Conservation (phyloP, 2,113 vertebrate genomes). For the Cepphus grylle region DNA sequence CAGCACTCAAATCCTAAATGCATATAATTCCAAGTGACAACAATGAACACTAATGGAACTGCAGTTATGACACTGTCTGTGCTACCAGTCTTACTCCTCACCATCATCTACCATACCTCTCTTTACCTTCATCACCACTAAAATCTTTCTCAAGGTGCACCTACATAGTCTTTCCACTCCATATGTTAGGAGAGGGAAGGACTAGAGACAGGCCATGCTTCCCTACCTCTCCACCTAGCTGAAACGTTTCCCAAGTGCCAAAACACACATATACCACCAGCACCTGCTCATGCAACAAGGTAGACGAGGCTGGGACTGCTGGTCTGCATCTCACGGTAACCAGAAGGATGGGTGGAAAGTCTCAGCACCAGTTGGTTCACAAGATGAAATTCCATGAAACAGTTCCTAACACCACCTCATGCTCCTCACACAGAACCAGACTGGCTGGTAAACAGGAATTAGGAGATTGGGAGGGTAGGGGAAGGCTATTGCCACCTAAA, state of each 20-base stretch:
- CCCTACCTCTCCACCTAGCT: rapidly evolving
- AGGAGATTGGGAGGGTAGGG: rapidly evolving
- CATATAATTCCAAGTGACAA: neutral
- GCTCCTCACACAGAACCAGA: neutral
- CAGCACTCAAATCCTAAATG: neutral
- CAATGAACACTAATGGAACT: neutral
- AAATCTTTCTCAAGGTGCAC: neutral
- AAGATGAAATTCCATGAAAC: neutral
- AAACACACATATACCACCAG: neutral
- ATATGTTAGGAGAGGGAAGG: neutral
- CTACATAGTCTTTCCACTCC: neutral
- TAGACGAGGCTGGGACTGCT: neutral
- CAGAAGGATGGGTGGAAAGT: neutral
- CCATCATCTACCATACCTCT: neutral
- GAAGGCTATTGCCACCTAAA: neutral
- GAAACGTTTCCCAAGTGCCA: neutral
- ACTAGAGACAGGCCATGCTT: neutral
- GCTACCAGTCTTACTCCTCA: neutral
- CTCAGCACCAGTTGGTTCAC: neutral
- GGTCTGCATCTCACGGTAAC: neutral
- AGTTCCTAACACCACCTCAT: neutral
- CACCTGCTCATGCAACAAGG: neutral
- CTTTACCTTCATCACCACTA: neutral
- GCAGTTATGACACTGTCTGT: neutral
- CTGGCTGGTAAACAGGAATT: neutral